A percentile compares a stretch with the other conserved stretches of the same genome.
Conservation (phyloP, 2,888 invertebrate genomes). For the Tanypteryx hageni region DNA sequence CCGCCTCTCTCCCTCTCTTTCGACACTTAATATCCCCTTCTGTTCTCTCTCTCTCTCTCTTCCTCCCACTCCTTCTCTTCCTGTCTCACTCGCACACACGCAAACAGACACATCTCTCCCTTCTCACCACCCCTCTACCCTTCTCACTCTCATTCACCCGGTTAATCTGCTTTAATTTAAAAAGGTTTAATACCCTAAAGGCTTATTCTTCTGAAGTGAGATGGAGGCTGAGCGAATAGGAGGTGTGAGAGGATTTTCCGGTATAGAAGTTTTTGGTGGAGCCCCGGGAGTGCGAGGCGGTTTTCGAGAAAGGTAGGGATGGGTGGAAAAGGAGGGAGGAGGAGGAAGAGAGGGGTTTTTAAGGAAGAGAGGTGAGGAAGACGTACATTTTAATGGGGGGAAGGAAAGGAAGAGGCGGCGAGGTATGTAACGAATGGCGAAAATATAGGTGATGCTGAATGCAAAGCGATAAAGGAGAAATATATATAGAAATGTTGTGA, state of each 20-base stretch:
- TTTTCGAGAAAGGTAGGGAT: neutral
- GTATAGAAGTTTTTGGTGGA: neutral
- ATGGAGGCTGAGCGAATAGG: neutral
- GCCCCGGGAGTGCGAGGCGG: neutral
- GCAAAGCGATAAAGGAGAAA: too few relatives aligned
- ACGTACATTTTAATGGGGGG: neutral
- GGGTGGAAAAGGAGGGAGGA: neutral
- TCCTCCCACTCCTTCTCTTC: neutral
- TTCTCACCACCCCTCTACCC: neutral
- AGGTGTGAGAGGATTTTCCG: slow-evolving; percentile 18
- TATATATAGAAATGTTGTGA: too few relatives aligned
- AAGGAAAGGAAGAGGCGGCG: too few relatives aligned
- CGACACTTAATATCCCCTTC: neutral
- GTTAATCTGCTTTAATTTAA: slow-evolving; percentile 32
- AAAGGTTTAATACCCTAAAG: slow-evolving; percentile 20
- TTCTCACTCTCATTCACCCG: neutral
- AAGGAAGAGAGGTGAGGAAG: neutral
- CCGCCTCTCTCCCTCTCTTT: neutral
- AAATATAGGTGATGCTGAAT: too few relatives aligned
- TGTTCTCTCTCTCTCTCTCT: neutral
- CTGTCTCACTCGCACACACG: too few relatives aligned
- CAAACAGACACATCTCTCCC: too few relatives aligned
- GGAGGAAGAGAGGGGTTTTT: neutral
- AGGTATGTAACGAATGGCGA: too few relatives aligned
- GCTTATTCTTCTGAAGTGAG: slow-evolving; percentile 26